Conservation (phyloP, 2,113 vertebrate species). For the Erythrocercus mccallii region DNA sequence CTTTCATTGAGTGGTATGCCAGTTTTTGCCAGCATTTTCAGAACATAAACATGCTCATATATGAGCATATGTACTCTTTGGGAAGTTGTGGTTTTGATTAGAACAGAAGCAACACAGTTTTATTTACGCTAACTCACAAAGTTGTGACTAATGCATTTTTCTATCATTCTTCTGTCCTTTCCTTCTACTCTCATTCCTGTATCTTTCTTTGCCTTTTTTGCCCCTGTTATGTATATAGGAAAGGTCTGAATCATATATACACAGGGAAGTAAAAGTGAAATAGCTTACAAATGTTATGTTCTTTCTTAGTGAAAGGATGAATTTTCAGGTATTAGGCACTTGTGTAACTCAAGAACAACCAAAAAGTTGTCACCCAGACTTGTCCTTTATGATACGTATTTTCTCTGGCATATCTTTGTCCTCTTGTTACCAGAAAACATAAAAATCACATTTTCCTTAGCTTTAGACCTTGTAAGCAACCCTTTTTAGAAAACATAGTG, state of each 20-base stretch:
- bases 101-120: neutral
- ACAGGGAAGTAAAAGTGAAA: neutral
- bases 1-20: neutral
- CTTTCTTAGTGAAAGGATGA: neutral
- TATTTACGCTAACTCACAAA: neutral
- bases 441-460: neutral
- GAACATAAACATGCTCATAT: neutral
- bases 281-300: neutral
- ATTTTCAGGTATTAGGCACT: neutral
- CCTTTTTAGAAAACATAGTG: neutral
- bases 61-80: neutral
- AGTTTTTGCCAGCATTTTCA: neutral
- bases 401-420: neutral
- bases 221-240: neutral
- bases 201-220: neutral
- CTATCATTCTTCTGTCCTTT: neutral
- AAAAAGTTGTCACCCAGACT: neutral
- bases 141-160: neutral
- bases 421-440: neutral
- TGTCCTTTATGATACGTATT: neutral
- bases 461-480: fast-evolving
- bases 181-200: fast-evolving
- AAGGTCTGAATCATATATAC: neutral
- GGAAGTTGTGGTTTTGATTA: neutral
- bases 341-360: neutral